These are phyloP conservation scores for Philereme vetulata DNA, from an alignment of 2,888 invertebrate genomes.

Conservation along the genomic window DNA sequence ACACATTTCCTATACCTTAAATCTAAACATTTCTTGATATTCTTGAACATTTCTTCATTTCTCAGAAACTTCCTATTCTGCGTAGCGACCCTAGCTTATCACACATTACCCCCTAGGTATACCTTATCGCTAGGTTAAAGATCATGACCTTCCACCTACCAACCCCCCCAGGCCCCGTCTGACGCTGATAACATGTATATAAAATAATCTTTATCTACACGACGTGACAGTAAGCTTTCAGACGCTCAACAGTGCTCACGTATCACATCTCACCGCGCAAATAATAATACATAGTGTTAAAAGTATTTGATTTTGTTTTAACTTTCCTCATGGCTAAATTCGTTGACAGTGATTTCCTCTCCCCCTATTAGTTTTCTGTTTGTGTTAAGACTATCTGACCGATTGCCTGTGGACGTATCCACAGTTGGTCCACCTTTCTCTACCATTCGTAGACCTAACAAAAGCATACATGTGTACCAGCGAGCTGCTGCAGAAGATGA, in stretches of 20 bases:
- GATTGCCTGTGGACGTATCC: slow-evolving; percentile 35
- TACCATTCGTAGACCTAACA: slow-evolving; percentile 62
- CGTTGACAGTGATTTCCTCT: slow-evolving; percentile 71
- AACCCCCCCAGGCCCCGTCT: slow-evolving; percentile 60
- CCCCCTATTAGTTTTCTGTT: slow-evolving; percentile 63
- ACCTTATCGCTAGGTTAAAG: slow-evolving; percentile 62
- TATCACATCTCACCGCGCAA: slow-evolving; percentile 12
- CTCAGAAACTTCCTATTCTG: slow-evolving; percentile 16
- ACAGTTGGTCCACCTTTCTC: slow-evolving; percentile 36
- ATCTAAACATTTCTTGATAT: too few species aligned
- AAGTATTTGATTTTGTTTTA: slow-evolving; percentile 35
- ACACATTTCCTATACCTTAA: too few species aligned
- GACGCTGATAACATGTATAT: slow-evolving; percentile 68
- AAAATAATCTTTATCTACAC: slow-evolving; percentile 60
- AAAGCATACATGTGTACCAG: slow-evolving; percentile 74
- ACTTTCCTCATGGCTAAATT: slow-evolving; percentile 76
- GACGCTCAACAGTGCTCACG: slow-evolving; percentile 46
- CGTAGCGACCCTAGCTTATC: slow-evolving; percentile 51
- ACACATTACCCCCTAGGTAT: slow-evolving; percentile 76
- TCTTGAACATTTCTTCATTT: too few species aligned
- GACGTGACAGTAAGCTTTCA: slow-evolving; percentile 49
- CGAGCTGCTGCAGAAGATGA: slow-evolving; percentile 77
- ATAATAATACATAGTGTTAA: slow-evolving; percentile 2
- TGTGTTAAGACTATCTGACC: slow-evolving; percentile 29
- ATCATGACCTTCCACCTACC: slow-evolving; percentile 62